A percentile compares a stretch with the other conserved stretches of the same genome.
phyloP scores from a whole-genome alignment of 2,113 vertebrate species.

The Corynorhinus townsendii region DNA sequence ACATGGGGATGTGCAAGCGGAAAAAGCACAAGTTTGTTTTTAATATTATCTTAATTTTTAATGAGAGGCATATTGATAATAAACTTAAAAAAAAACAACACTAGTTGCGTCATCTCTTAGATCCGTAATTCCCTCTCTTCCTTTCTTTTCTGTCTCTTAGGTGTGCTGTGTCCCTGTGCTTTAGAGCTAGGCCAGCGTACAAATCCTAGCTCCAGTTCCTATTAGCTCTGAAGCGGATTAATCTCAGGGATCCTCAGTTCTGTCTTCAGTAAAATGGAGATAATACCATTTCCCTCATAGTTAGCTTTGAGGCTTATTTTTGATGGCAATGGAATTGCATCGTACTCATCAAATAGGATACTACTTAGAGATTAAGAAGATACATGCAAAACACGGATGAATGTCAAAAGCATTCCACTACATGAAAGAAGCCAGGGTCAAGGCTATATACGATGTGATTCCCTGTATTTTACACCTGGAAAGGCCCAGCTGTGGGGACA shows the following conservation, averaged over 20 bases:
- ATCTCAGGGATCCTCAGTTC: neutral
- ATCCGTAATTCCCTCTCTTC: neutral
- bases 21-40: neutral
- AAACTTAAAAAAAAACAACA: neutral
- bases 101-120: neutral
- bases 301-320: neutral
- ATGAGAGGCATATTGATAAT: neutral
- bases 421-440: neutral
- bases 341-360: neutral
- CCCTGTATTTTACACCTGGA: neutral
- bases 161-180: neutral
- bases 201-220: neutral
- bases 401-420: neutral
- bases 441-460: neutral
- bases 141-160: neutral
- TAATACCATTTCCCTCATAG: neutral
- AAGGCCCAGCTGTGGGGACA: neutral
- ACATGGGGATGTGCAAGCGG: neutral
- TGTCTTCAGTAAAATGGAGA: neutral
- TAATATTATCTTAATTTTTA: slow-evolving; percentile 15
- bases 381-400: neutral
- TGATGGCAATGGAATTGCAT: neutral
- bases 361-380: neutral
- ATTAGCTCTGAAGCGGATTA: neutral
- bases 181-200: neutral